phyloP scores from a whole-genome alignment of 2,113 vertebrate species.

The Coryphaenoides rupestris region DNA sequence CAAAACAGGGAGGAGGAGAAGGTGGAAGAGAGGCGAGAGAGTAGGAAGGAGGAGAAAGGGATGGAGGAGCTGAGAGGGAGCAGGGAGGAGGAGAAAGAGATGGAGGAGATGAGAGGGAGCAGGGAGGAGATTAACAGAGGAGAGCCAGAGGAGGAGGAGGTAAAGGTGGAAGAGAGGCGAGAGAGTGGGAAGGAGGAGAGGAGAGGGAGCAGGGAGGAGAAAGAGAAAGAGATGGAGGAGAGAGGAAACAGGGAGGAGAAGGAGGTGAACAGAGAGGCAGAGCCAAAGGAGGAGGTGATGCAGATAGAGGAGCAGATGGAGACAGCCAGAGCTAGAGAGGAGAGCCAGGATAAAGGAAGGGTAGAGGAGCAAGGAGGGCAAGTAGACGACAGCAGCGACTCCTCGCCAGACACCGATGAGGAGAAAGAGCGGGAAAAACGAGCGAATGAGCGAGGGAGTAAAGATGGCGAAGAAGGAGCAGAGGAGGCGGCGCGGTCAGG shows the following conservation, averaged over 20 bases:
- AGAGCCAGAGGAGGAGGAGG: too few species aligned
- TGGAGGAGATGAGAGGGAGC: not conserved
- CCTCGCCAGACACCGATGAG: not conserved
- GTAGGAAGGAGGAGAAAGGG: not conserved
- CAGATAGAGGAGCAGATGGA: not conserved
- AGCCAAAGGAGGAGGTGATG: not conserved
- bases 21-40: not conserved
- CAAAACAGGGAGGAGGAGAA: not conserved
- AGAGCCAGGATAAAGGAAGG: not conserved
- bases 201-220: not conserved
- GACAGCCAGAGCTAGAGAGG: not conserved
- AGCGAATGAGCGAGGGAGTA: not conserved
- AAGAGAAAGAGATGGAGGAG: not conserved
- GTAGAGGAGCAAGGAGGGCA: not conserved
- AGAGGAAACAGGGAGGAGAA: not conserved
- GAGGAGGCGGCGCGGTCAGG: not conserved
- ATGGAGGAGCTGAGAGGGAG: not conserved
- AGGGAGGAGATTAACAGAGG: too few species aligned
- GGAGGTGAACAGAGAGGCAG: not conserved
- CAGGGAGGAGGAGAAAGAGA: not conserved
- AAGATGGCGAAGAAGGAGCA: not conserved
- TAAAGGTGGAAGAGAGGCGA: too few species aligned
- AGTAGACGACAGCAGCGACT: not conserved
- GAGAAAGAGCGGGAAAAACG: not conserved
- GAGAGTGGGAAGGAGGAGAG: not conserved